Evolutionary conservation across 1,140 invertebrate species (phyloP), one percentile per base, ranked within the genome.

Genomic region (Solen grandis): DNA sequence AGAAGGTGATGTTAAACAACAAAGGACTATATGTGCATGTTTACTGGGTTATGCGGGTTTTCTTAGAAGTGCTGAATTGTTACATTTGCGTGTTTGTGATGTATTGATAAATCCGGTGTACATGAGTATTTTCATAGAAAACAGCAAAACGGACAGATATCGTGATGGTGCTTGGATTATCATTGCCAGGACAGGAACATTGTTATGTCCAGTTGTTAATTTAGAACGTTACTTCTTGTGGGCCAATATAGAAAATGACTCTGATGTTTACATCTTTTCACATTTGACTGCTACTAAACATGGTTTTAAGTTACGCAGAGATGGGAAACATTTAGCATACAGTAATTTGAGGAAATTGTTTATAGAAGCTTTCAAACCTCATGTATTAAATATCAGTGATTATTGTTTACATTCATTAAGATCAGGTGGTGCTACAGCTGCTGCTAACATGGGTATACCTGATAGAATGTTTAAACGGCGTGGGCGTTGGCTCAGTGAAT

Each of bases 21-120:
- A 79, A 46, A 65, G 66, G 25, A 72, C 27, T 8, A 80, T 80
- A 27, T 80, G 57, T 70, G 27, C 50, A 8, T 70, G 35, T 50
- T 29, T 65, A 19, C 50, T 68, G 50, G 35, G 8, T 10, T 68
- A 68, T 68, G 33, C 65, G 41, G 65, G 65, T 13, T 68, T 68
- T 38, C 29, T 68, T 16, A 41, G 38, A 46, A 68, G 65, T 50
- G 41, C 5, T 19, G 38, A 68, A 46, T 4, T 68, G 14, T n/a
- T 50, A 41, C 16, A 68, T n/a, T n/a, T 38, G 5, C n/a, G 16
- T 22, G 22, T n/a, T 16, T 50, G 14, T 50, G 35, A 46, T 38
- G 29, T 68, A 31, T 27, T 70, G 41, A 54, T 55, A 13, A 29
- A 29, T 52, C 3, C 10, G 14, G 27, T 55, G 25, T 41, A 60